These are phyloP conservation scores for Hanleya hanleyi DNA, from an alignment of 2,888 invertebrate species.

Conservation along the genomic window DNA sequence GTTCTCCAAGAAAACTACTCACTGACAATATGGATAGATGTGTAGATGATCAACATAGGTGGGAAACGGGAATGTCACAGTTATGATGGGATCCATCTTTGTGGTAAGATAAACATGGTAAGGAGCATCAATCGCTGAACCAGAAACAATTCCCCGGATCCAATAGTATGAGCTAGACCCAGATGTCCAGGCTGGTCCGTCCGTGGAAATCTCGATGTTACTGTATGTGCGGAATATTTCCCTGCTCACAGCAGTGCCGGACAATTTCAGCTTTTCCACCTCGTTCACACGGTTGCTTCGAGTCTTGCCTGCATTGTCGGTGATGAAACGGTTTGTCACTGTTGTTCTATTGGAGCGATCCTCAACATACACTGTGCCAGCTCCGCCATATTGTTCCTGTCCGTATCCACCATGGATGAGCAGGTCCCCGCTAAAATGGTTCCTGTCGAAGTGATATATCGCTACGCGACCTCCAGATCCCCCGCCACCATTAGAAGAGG, in stretches of 20 bases:
- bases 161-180: no score
- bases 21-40: conserved; percentile 47
- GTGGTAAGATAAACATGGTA: conserved; percentile 3
- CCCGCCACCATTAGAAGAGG: conserved; percentile 45
- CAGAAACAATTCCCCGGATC: neutral
- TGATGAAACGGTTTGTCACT: conserved; percentile 27
- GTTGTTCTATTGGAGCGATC: conserved; percentile 23
- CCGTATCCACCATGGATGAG: conserved; percentile 50
- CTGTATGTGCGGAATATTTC: conserved; percentile 18
- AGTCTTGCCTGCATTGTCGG: conserved; percentile 46
- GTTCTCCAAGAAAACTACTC: neutral
- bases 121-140: neutral
- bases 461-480: conserved; percentile 61
- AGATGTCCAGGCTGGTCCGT: conserved; percentile 23
- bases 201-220: conserved; percentile 39
- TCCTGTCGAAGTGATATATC: conserved; percentile 47
- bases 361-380: conserved; percentile 52
- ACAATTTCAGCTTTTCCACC: conserved; percentile 42
- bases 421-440: conserved; percentile 52
- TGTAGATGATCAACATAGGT: conserved; percentile 47
- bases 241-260: conserved; percentile 7
- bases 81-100: conserved; percentile 24
- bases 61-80: conserved; percentile 43
- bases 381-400: conserved; percentile 42
- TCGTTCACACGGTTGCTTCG: conserved; percentile 41